Evolutionary conservation across 2,888 invertebrate species (phyloP).

Genomic region (Gisinianus flammeolus): DNA sequence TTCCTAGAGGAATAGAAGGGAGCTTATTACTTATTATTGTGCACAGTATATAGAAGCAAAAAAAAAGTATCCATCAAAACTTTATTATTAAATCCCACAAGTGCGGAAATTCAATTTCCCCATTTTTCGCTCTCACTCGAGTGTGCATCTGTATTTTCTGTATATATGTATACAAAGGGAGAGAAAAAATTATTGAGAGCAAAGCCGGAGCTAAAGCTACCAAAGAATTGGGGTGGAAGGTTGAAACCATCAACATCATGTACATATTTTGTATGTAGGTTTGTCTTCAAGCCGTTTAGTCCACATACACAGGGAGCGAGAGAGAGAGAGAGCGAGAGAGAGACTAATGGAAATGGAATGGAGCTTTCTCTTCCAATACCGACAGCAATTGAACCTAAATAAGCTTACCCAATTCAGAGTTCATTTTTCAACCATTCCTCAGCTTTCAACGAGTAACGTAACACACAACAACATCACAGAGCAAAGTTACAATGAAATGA

Average conservation of each 20-base stretch:
- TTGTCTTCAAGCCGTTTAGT: background rate
- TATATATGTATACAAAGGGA: background rate
- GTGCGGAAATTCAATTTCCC: constrained; percentile 42
- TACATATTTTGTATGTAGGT: background rate
- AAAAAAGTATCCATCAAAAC: constrained; percentile 33
- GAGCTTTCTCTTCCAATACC: constrained; percentile 8
- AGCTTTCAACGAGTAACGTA: background rate
- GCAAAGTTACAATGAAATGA: no score
- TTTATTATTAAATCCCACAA: constrained; percentile 41
- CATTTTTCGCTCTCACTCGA: constrained; percentile 25
- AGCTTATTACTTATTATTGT: background rate
- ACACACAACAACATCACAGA: no score
- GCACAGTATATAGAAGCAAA: background rate
- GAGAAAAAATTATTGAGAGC: background rate
- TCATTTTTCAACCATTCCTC: constrained; percentile 20
- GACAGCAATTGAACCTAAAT: background rate
- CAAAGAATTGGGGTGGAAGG: constrained; percentile 34
- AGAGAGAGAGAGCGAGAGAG: no score
- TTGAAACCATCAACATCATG: constrained; percentile 12
- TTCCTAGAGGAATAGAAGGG: background rate
- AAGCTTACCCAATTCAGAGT: constrained; percentile 19
- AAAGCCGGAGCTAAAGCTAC: background rate
- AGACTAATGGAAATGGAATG: background rate
- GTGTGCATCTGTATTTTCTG: background rate
- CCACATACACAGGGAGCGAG: no score